phyloP scores from a whole-genome alignment of 1,140 invertebrate species.

The Drosophila sp. region DNA sequence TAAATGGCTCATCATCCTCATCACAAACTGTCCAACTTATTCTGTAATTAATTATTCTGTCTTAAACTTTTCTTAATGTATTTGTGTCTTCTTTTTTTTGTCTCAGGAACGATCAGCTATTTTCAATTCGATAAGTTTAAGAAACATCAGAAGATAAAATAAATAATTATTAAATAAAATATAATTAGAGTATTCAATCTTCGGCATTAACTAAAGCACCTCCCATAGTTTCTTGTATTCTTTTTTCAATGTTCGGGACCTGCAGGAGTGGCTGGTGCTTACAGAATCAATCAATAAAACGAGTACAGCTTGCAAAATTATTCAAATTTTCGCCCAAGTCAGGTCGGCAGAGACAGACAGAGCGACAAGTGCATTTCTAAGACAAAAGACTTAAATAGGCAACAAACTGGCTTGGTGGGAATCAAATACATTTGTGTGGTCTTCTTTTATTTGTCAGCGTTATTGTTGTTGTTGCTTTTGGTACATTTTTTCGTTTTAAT shows the following conservation, averaged over 20 bases:
- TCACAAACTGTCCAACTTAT: too few relatives aligned
- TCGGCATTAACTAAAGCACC: neutral
- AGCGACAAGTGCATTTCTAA: constrained; percentile 46
- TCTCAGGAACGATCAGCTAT: too few relatives aligned
- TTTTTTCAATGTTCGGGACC: constrained; percentile 17
- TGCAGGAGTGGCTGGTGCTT: constrained; percentile 42
- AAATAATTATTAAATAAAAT: too few relatives aligned
- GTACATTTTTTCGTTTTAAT: constrained; percentile 72
- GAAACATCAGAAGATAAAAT: too few relatives aligned
- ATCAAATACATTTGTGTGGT: constrained; percentile 59
- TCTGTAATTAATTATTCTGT: too few relatives aligned
- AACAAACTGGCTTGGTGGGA: constrained; percentile 63
- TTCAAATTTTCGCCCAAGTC: constrained; percentile 52
- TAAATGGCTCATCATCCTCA: too few relatives aligned
- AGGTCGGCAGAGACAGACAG: constrained; percentile 5
- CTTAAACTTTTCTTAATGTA: too few relatives aligned
- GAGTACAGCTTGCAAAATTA: constrained; percentile 49
- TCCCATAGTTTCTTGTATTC: neutral
- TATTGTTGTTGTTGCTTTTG: constrained; percentile 48
- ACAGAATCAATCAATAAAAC: constrained; percentile 52
- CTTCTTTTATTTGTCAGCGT: constrained; percentile 51
- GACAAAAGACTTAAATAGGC: constrained; percentile 53
- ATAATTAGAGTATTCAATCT: constrained; percentile 22
- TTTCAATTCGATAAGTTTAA: too few relatives aligned
- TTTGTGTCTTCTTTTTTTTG: too few relatives aligned